Base-by-base conservation (phyloP, 2,888 invertebrate genomes). In the Morinoia aosen region DNA sequence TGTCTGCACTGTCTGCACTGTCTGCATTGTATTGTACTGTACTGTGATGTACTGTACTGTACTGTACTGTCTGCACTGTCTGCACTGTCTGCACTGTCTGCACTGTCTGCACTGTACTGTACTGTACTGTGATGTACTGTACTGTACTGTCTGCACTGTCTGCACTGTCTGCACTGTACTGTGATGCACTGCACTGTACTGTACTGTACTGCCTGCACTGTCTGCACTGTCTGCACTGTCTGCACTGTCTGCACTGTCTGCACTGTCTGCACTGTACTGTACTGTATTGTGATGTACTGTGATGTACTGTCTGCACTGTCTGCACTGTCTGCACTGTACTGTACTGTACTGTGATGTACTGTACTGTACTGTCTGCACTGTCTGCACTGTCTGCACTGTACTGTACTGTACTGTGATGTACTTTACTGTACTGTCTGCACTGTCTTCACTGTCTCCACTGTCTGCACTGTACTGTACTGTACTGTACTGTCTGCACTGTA, bases 221-320 rank as follows among this genome's bases (percentile, higher is more conserved):
- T 64, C 4, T 64, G 64, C 7, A 64, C 64, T 64, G 64, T 64
- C 64, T 64, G 64, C 14, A 91, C 91, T 91, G 91, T 91, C 91
- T 91, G 25, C 8, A 91, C 5, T 91, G 91, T 91, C 91, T 91
- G 48, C 8, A 91, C 5, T 91, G 91, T 91, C 91, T 91, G 48
- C 8, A 91, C 91, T 91, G 91, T 91, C 91, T 91, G 91, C n/a
- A 91, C 91, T 91, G 91, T 91, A 91, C 91, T 91, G 91, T 91
- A 33, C 91, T 91, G 48, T 91, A 91, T 1, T 91, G 91, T 91
- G 8, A 3, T 91, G 91, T 91, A 91, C 91, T 91, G 91, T 91
- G 8, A 3, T 91, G 91, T 91, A 91, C 91, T 91, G 48, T 91
- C 5, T n/a, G n/a, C n/a, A n/a, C n/a, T n/a, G n/a, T n/a, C n/a